Conservation (phyloP, 2,888 invertebrate genomes). For the Scaptomyza caliginosa region DNA sequence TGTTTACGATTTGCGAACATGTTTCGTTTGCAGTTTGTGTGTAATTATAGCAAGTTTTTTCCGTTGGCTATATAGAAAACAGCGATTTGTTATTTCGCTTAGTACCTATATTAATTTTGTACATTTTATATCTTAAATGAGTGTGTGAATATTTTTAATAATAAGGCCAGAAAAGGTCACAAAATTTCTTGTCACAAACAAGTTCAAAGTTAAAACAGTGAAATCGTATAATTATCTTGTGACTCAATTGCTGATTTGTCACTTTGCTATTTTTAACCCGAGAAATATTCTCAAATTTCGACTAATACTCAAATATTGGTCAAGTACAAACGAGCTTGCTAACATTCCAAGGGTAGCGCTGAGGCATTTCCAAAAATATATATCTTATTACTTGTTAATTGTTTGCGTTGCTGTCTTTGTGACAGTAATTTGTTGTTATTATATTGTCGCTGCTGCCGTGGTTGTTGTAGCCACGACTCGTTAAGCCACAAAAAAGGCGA, state of each 20-base stretch:
- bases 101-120: neutral
- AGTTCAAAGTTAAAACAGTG: neutral
- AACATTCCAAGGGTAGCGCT: constrained; percentile 32
- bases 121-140: constrained; percentile 9
- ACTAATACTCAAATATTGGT: constrained; percentile 11
- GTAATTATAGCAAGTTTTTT: constrained; percentile 36
- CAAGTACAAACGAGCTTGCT: constrained; percentile 17
- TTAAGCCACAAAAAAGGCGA: constrained; percentile 18
- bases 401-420: constrained; percentile 46
- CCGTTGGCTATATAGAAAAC: constrained; percentile 28
- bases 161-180: neutral
- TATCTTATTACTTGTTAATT: constrained; percentile 55
- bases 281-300: constrained; percentile 38
- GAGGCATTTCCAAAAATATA: constrained; percentile 28
- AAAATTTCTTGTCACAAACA: neutral
- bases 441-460: constrained; percentile 26
- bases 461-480: constrained; percentile 7
- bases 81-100: constrained; percentile 6
- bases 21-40: constrained; percentile 48
- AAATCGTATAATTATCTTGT: constrained; percentile 25
- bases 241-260: constrained; percentile 22
- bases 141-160: constrained; percentile 11
- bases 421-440: constrained; percentile 49
- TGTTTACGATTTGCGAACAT: constrained; percentile 62
- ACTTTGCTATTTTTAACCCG: constrained; percentile 24